Evolutionary conservation across 2,113 vertebrate species (phyloP), one percentile per base, ranked within the genome.

Genomic region (Alosa alosa): DNA sequence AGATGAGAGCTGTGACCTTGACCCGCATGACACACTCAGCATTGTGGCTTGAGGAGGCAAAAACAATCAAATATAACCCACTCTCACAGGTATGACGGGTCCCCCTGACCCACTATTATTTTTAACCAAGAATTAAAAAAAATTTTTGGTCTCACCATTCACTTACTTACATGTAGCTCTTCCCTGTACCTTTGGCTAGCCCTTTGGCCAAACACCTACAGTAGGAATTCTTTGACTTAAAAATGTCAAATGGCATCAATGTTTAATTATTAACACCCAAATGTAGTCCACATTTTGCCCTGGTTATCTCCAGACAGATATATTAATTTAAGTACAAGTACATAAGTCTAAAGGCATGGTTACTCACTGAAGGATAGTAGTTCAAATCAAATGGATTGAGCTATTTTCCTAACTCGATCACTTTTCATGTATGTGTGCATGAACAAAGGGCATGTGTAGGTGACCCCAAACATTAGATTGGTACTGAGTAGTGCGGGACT

Each of bases 1-100:
- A 60, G 88, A 90, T 86, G 1, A 20, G 6, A 52, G 6, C 44
- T 57, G 22, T 50, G 15, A 41, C n/a, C 13, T 81, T 17, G 75
- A 85, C 0, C 0, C 92, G 72, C 31, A 78, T 78, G 72, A 78
- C 72, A 78, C 13, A 78, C 36, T 39, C 72, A 36, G 36, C 72
- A 11, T 2, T 39, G 72, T 15, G 39, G 11, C 72, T 78, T 31
- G 10, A 39, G 72, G 13, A 78, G 36, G 72, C 13, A 15, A 39
- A 72, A 36, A 72, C 55, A 57, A 52, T 15, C 6, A 15, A 44
- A 44, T 44, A 3, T 1, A 72, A 11, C 25, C 64, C 64, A 31
- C 25, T 25, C 25, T 31, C n/a, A 57, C n/a, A 72, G 25, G 64
- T 25, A 72, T 25, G n/a, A 72, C 39, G 13, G 72, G 11, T 39